These are phyloP conservation scores for Leucophora obtusa DNA, from an alignment of 2,888 invertebrate species.

Conservation along the genomic window DNA sequence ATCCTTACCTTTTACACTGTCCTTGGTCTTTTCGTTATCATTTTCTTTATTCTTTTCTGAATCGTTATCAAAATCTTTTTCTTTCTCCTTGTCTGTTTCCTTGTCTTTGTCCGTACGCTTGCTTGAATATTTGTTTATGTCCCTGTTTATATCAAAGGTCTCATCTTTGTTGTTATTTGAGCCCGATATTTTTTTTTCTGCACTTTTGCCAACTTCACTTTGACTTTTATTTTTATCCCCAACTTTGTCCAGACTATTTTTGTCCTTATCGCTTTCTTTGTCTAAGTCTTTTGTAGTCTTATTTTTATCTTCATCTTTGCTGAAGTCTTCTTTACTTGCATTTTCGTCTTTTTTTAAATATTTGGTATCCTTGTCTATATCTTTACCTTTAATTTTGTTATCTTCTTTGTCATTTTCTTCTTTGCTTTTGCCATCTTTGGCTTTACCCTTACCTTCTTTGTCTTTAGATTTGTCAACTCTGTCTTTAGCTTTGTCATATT, in stretches of 20 bases:
- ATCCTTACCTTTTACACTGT: too few relatives aligned
- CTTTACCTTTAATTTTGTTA: background rate
- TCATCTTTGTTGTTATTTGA: background rate
- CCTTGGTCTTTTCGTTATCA: too few relatives aligned
- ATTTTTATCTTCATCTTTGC: slow-evolving; percentile 1
- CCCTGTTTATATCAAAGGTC: background rate
- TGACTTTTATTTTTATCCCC: background rate
- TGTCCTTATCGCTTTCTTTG: background rate
- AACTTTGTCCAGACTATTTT: background rate
- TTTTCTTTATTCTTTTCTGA: slow-evolving; percentile 11
- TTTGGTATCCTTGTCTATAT: too few relatives aligned
- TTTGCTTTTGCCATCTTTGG: background rate
- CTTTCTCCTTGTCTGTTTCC: slow-evolving; percentile 11
- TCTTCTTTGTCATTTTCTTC: too few relatives aligned
- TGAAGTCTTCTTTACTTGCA: background rate
- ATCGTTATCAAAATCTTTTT: background rate
- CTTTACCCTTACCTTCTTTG: background rate
- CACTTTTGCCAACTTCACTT: background rate
- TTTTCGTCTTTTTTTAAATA: too few relatives aligned
- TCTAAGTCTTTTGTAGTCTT: too few relatives aligned
- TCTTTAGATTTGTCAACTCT: too few relatives aligned
- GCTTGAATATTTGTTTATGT: background rate
- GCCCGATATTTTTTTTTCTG: slow-evolving; percentile 1
- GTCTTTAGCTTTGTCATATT: too few relatives aligned
- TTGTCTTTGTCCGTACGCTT: slow-evolving; percentile 25